Evolutionary conservation across 2,113 vertebrate genomes (phyloP).

Genomic region (Tupaia tana): DNA sequence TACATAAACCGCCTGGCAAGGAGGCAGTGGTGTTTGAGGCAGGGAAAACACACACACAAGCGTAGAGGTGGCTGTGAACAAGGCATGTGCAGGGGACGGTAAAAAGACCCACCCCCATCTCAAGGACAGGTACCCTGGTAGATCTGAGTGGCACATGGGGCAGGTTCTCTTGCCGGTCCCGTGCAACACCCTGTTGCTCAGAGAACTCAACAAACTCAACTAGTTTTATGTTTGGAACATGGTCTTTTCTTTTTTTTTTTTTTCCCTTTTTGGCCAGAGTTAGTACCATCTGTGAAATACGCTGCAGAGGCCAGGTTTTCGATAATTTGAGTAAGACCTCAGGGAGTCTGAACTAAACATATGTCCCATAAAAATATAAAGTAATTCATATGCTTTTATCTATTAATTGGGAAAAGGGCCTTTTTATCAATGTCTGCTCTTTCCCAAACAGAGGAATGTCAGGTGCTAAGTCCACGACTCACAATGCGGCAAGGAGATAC

Average conservation of each 20-base stretch:
- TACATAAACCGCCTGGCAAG: background rate
- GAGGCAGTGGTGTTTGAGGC: background rate
- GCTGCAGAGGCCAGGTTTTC: slow-evolving; percentile 61
- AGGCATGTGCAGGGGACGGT: background rate
- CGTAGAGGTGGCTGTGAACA: background rate
- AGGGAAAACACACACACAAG: background rate
- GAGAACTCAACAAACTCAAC: background rate
- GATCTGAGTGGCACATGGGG: background rate
- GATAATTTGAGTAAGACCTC: slow-evolving; percentile 71
- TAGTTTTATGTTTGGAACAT: background rate
- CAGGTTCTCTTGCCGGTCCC: background rate
- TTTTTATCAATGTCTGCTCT: slow-evolving; percentile 51
- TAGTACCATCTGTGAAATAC: slow-evolving; percentile 70
- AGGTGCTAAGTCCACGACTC: background rate
- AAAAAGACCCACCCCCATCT: accelerated
- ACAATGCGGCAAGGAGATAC: background rate
- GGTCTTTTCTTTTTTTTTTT: background rate
- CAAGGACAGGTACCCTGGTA: background rate
- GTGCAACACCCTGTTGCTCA: accelerated
- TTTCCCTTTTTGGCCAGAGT: slow-evolving; percentile 59
- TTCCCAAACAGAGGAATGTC: slow-evolving; percentile 10
- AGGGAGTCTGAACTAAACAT: slow-evolving; percentile 71
- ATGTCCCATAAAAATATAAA: slow-evolving; percentile 74
- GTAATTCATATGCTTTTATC: slow-evolving; percentile 62
- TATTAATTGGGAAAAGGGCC: slow-evolving; percentile 63